Base-by-base conservation (phyloP, 2,113 vertebrate genomes). In the Mustela lutreola region DNA sequence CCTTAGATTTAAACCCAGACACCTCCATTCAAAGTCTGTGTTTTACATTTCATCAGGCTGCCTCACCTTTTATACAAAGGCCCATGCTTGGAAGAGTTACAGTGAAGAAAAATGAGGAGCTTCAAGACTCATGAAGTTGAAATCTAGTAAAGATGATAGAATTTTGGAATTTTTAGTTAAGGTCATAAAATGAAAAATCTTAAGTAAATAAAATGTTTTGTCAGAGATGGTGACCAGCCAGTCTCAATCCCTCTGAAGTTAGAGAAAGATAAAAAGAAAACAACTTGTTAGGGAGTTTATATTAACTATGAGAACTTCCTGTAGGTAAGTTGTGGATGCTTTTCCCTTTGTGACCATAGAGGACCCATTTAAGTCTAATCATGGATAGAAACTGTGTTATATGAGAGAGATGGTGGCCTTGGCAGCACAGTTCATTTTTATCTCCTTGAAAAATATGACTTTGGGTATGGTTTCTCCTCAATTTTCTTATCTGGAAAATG, bases 401-500 rank as follows among this genome's bases (percentile, higher is more conserved):
- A 10, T 1, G 0, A 5, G 8, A 6, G 16, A n/a, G 9, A 16
- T 8, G 15, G 42, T 18, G 56, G 10, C 10, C 7, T 21, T 12
- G 11, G n/a, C 33, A 10, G 12, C 48, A 36, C 7, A 1, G 11
- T 70, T 62, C 26, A 22, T n/a, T 80, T 36, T 19, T 45, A 58
- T 45, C 53, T 50, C 39, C 18, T 36, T 31, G 39, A 63, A 76
- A 76, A 50, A 39, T 24, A 65, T 14, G 33, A 50, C 79, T 63
- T 31, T 50, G 19, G 22, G 16, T n/a, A 33, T 53, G 28, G 24
- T 18, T 80, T 21, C 8, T 21, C 33, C 80, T 80, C 28, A 31
- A 19, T 36, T 84, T 63, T 92, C 33, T 67, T 12, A 78, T 62
- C 48, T 81, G 33, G 78, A 75, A 91, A 65, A 71, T 19, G 12